Percentiles rank a stretch among this genome's conserved stretches.
Evolutionary conservation across 1,140 invertebrate species (phyloP).

Genomic region (Calosoma granatense): DNA sequence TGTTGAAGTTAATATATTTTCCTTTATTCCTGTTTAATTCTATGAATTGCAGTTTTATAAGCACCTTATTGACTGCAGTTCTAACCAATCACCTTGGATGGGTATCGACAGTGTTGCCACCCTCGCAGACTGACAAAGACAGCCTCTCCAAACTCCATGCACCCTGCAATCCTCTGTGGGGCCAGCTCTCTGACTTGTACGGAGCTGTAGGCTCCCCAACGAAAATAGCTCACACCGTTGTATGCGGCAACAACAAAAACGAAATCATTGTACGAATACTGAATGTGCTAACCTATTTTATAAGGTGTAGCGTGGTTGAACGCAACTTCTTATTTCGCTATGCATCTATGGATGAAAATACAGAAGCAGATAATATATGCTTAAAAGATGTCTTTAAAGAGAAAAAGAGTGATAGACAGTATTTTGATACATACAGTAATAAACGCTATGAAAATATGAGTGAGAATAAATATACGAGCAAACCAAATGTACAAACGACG

Average conservation of each 20-base stretch:
- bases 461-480: not conserved
- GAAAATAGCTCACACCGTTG: conserved; percentile 64
- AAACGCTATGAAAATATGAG: too few species aligned
- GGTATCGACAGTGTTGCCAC: conserved; percentile 62
- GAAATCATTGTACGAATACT: conserved; percentile 54
- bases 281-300: conserved; percentile 70
- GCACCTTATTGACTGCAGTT: conserved; percentile 76
- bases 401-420: not conserved
- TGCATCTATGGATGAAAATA: not conserved
- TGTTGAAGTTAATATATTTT: not conserved
- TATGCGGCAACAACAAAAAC: conserved; percentile 60
- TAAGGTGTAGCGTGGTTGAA: conserved; percentile 62
- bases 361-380: conserved; percentile 7
- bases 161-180: conserved; percentile 75
- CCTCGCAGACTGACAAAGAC: conserved; percentile 17
- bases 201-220: conserved; percentile 69
- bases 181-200: conserved; percentile 72
- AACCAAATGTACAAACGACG: too few species aligned
- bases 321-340: conserved; percentile 19
- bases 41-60: conserved; percentile 84
- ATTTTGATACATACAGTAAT: too few species aligned
- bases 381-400: not conserved
- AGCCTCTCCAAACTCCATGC: conserved; percentile 33
- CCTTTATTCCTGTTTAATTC: conserved; percentile 18
- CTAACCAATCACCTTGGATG: conserved; percentile 83